Evolutionary conservation across 2,888 invertebrate species (phyloP), one percentile per base, ranked within the genome.

Genomic region (Pelosia muscerda): DNA sequence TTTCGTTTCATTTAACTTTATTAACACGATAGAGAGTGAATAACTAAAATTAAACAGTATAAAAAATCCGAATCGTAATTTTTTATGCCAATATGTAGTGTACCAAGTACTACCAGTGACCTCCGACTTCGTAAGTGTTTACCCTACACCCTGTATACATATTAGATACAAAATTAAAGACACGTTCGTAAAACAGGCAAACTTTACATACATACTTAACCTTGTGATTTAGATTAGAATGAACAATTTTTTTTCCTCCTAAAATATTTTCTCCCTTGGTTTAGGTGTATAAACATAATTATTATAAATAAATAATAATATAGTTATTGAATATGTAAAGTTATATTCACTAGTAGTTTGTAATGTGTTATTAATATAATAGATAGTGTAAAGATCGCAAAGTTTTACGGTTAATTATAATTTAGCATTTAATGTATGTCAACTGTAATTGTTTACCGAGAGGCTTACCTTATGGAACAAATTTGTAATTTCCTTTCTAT

Each of bases 341-440:
- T 81, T 77, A 81, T 81, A 81, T 80, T 81, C 81, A 79, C 77
- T 82, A 76, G 77, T 81, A 77, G 81, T 75, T 80, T 73, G 70
- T 81, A 73, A 75, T 77, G 78, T 77, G 81, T 81, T 78, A 81
- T 81, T 78, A 85, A 76, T 82, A 83, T 80, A 79, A 80, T 82
- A 82, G 79, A 82, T 87, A 87, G 84, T 86, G 83, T 87, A 84
- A 86, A 87, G 84, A 88, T 85, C 82, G 86, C 84, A 84, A 83
- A 77, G 81, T 82, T 82, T 81, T 81, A 88, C 86, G 86, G 85
- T 77, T 90, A 88, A 88, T 78, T 83, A 77, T 86, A 87, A 79
- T 81, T 83, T 91, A 92, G 91, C 89, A 90, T 91, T 89, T 90
- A 90, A 89, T 69, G 85, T 81, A 84, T 70, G 75, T 81, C 77